Evolutionary conservation across 2,113 vertebrate species (phyloP), one percentile per base, ranked within the genome.

Genomic region (Ursus arctos): DNA sequence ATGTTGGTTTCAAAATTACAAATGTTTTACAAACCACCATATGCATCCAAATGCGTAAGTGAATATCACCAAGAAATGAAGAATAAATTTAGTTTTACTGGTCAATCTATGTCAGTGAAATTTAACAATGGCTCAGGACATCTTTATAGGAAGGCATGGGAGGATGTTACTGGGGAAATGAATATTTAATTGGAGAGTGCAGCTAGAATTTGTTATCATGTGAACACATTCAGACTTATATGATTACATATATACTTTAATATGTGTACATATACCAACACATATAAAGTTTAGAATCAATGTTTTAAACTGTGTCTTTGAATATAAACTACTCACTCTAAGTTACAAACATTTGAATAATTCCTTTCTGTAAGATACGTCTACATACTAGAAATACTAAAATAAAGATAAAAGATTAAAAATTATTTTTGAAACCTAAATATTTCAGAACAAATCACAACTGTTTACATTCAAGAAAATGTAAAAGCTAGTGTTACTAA

Each of bases 1-100:
- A 63, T 92, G 59, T 61, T 69, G 22, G 11, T 94, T 96, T 93
- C n/a, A 85, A 91, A 93, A 81, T 57, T 82, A 49, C 16, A 74
- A 36, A 47, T 83, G 33, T 80, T 89, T 94, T 89, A 67, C 7
- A 26, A 81, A 84, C 12, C 18, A 90, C 4, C 47, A 4, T 43
- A 36, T 33, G 69, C 4, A 76, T 31, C 4, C 21, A 91, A 83
- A 80, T 51, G 1, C 36, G 14, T 67, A 40, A 89, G 24, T 69
- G 49, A 87, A n/a, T 86, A 33, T 93, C 49, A 88, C 24, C 14
- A 76, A 96, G 43, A 88, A 95, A 91, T 3, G 14, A 63, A 86
- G 67, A 93, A 33, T 69, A 87, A 89, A 53, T 31, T 47, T 67
- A 55, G 28, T 18, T 92, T 61, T 87, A 47, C n/a, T 85, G 26